phyloP scores from a whole-genome alignment of 1,140 invertebrate genomes.

The Tetramorium alpestre region DNA sequence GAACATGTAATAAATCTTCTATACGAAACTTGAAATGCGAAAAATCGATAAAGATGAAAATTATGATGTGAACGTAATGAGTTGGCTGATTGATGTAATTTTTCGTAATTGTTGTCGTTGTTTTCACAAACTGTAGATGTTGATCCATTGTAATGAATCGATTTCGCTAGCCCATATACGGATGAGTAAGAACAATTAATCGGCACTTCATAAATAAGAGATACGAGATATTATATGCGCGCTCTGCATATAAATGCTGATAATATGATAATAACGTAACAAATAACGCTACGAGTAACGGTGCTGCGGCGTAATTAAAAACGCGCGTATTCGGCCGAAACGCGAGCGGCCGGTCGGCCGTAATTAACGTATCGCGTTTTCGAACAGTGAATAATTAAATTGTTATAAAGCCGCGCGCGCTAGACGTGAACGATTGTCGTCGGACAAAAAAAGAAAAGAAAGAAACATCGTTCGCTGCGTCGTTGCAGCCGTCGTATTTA shows the following conservation, averaged over 20 bases:
- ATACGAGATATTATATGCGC: background rate
- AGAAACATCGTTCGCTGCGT: background rate
- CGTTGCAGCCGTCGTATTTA: conserved; percentile 22
- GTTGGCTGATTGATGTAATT: background rate
- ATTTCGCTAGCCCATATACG: background rate
- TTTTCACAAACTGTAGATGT: background rate
- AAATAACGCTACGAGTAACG: background rate
- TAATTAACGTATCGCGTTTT: conserved; percentile 24
- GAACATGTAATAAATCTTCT: background rate
- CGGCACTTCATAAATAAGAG: background rate
- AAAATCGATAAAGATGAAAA: background rate
- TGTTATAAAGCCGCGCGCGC: conserved; percentile 26
- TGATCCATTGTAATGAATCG: too few relatives aligned
- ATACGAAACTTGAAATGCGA: background rate
- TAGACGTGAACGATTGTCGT: conserved; percentile 5
- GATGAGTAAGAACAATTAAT: conserved; percentile 14
- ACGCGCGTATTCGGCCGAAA: conserved; percentile 9
- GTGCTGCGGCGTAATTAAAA: conserved; percentile 30
- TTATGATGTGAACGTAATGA: background rate
- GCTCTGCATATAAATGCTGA: background rate
- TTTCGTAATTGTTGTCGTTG: background rate
- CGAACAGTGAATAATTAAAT: conserved; percentile 54
- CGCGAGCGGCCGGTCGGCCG: background rate
- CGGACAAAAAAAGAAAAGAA: background rate
- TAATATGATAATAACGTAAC: conserved; percentile 46